phyloP scores from a whole-genome alignment of 1,140 invertebrate species.

The Sitophilus oryzae region DNA sequence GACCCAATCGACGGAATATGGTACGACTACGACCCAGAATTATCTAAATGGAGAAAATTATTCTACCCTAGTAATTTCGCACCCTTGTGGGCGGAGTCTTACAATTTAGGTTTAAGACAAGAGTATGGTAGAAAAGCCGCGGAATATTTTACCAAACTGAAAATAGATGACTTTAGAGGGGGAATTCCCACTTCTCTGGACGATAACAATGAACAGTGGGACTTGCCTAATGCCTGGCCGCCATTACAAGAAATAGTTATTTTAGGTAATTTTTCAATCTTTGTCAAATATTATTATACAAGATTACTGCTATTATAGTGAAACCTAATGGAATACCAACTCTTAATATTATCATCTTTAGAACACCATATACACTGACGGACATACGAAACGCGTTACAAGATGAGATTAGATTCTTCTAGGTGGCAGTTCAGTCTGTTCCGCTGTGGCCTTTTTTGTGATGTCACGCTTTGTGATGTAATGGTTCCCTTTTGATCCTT shows the following conservation, averaged over 20 bases:
- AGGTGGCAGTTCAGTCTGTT: no score
- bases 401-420: no score
- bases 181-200: constrained; percentile 72
- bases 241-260: constrained; percentile 77
- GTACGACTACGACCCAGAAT: constrained; percentile 74
- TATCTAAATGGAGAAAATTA: constrained; percentile 38
- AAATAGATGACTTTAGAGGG: constrained; percentile 51
- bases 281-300: neutral
- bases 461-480: no score
- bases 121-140: constrained; percentile 45
- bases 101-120: constrained; percentile 18
- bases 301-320: no score
- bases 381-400: no score
- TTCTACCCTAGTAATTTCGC: constrained; percentile 67
- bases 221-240: constrained; percentile 84
- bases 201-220: constrained; percentile 79
- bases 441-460: no score
- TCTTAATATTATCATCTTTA: no score
- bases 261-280: constrained; percentile 42
- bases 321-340: no score
- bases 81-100: constrained; percentile 58
- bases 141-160: constrained; percentile 49
- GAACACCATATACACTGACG: no score
- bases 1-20: constrained; percentile 58
- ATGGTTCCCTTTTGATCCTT: no score